Evolutionary conservation across 1,140 invertebrate species (phyloP), one percentile per base, ranked within the genome.

Genomic region (Anoplophora glabripennis): DNA sequence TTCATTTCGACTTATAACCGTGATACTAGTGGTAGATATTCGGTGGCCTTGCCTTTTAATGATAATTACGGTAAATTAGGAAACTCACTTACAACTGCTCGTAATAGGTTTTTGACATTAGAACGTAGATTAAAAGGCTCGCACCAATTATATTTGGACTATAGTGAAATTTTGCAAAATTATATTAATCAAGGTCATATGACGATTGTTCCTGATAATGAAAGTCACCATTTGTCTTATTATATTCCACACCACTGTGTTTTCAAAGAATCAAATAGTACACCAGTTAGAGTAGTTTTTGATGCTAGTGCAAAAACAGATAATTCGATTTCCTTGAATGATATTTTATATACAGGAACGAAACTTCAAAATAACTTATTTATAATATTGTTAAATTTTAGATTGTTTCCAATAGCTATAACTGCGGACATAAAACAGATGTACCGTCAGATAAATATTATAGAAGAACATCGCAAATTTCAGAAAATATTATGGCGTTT

Each of bases 221-320:
- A 57, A 40, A 14, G 2, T 3, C 11, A 40, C 21, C 21, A 28
- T 28, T 5, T 28, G 12, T 49, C 40, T 15, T 69, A 62, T 53
- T 80, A 77, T 64, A 51, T 80, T 5, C 75, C 78, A 3, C 78
- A 80, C 67, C 77, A 78, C 44, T 63, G 61, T 1, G 74, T 80
- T 0, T 18, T 76, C 1, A 65, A 67, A 10, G 66, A 69, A 36
- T 49, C 67, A 1, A 66, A 61, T 17, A 55, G 42, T 0, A 64
- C 61, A 11, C 64, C 62, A n/a, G 62, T 58, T 15, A 12, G 59
- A 34, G 40, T 65, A 46, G 65, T 65, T 36, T 67, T 65, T 15
- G 53, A 65, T 35, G 61, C 21, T 28, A 28, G 21, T 28, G 21
- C 21, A 5, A 28, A 28, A 28, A 28, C 21, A 28, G 21, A 28